Base-by-base conservation (phyloP, 2,888 invertebrate genomes). In the Erebia palarica region DNA sequence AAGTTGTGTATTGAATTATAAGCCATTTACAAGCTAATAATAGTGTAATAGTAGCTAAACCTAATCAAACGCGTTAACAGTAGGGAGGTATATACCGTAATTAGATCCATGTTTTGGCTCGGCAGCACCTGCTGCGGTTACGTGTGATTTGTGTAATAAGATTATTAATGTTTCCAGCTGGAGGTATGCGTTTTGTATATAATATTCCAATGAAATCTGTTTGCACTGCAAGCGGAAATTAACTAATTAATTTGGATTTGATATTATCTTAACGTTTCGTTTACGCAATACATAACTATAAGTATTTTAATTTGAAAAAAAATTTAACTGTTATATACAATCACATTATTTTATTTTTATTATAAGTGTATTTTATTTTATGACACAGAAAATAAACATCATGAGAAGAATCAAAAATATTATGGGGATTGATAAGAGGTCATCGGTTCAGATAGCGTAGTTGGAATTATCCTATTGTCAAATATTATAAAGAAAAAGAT, bases 81-180 rank as follows among this genome's bases (percentile, higher is more conserved):
- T 27, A 70, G 18, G 58, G 16, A 70, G 18, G 66, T 36, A 8
- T 65, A 51, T 55, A 58, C 64, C 36, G 61, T 70, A 70, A 72
- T 72, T 70, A 72, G 59, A 70, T 59, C 59, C 70, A 44, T 59
- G 58, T 70, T 60, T 70, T 63, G 59, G 63, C 36, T 44, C 66
- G 63, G 21, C 57, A 53, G 44, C 69, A 69, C 73, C 73, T 71
- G 69, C 64, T 60, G 69, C 21, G 60, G 65, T 49, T 49, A 27
- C 21, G 42, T 66, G 60, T 68, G 60, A 73, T 69, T 72, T 69
- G 69, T 72, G 65, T 69, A 44, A 72, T 72, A 72, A 69, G 60
- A 66, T 69, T 71, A 68, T 65, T 71, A 68, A 71, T 68, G 59
- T 68, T 57, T 58, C 51, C 58, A 64, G 55, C 49, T 64, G 27